Percentiles rank a stretch among this genome's conserved stretches.
These are phyloP conservation scores for Ormyrus thymus DNA, from an alignment of 2,888 invertebrate genomes.

Conservation along the genomic window DNA sequence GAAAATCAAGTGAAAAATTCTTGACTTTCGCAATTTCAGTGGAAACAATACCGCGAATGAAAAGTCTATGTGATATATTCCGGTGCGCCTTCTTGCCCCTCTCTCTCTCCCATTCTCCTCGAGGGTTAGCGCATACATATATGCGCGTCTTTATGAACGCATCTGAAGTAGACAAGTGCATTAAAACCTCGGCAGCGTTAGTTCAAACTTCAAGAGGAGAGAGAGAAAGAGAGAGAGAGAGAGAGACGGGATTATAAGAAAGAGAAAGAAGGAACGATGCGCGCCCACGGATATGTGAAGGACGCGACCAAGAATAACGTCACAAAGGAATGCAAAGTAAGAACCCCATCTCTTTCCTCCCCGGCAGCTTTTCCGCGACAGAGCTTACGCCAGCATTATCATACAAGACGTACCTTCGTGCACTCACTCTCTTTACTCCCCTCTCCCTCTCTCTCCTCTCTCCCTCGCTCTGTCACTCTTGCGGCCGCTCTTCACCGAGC, in stretches of 20 bases:
- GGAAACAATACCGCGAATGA: slow-evolving; percentile 55
- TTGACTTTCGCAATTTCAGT: slow-evolving; percentile 55
- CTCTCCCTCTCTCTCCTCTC: neutral
- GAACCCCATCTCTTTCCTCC: slow-evolving; percentile 61
- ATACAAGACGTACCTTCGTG: slow-evolving; percentile 52
- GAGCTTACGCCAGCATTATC: slow-evolving; percentile 54
- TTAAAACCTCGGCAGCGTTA: slow-evolving; percentile 74
- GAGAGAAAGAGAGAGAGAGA: slow-evolving; percentile 44
- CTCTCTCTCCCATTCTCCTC: slow-evolving; percentile 29
- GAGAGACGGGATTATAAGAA: slow-evolving; percentile 46
- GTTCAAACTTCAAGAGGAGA: slow-evolving; percentile 71
- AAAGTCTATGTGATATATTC: neutral
- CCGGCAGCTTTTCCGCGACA: slow-evolving; percentile 17
- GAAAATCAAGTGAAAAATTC: slow-evolving; percentile 32
- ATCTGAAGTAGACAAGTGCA: slow-evolving; percentile 75
- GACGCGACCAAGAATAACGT: slow-evolving; percentile 62
- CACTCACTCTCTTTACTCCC: neutral
- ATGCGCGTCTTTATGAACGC: slow-evolving; percentile 73
- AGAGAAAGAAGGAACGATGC: slow-evolving; percentile 52
- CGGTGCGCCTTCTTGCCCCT: neutral
- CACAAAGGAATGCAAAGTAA: slow-evolving; percentile 75
- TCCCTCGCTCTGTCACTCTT: neutral
- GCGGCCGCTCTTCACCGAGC: neutral
- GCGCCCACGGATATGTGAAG: slow-evolving; percentile 56
- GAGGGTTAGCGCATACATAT: slow-evolving; percentile 66